phyloP scores from a whole-genome alignment of 2,797 vertebrate species.

The Anguilla anguilla region DNA sequence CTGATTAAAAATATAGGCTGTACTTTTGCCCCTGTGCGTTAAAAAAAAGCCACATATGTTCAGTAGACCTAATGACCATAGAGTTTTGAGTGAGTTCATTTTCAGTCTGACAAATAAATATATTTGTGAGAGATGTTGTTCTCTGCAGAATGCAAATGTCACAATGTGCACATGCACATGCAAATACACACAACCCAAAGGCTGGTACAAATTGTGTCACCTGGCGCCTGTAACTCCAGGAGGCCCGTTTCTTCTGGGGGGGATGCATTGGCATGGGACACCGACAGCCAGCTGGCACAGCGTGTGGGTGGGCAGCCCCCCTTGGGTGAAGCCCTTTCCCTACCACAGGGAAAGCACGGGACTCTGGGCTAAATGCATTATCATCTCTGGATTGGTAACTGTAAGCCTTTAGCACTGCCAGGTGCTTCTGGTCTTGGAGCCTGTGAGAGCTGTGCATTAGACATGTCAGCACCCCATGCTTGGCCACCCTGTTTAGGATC shows the following conservation, averaged over 20 bases:
- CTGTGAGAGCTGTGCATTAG: too few species aligned
- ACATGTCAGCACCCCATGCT: too few species aligned
- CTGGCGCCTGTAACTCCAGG: neutral
- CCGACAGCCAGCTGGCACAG: neutral
- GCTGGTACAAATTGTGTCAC: neutral
- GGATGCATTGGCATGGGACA: neutral
- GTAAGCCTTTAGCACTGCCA: too few species aligned
- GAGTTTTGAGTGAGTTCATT: neutral
- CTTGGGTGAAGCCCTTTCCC: neutral
- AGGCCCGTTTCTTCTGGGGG: neutral
- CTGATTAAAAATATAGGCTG: neutral
- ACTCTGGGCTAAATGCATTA: neutral
- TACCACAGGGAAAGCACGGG: neutral
- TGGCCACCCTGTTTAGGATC: neutral
- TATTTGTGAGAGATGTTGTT: slow-evolving; percentile 19
- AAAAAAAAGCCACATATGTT: neutral
- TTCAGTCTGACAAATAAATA: neutral
- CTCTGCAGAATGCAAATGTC: slow-evolving; percentile 1
- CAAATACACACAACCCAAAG: neutral
- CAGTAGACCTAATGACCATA: neutral
- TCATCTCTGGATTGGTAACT: neutral
- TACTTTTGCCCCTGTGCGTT: neutral
- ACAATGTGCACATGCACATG: neutral
- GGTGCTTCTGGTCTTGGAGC: too few species aligned
- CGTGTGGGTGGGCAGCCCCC: neutral